Conservation (phyloP, 64 coral and sea anemone genomes). For the Montipora cactus region DNA sequence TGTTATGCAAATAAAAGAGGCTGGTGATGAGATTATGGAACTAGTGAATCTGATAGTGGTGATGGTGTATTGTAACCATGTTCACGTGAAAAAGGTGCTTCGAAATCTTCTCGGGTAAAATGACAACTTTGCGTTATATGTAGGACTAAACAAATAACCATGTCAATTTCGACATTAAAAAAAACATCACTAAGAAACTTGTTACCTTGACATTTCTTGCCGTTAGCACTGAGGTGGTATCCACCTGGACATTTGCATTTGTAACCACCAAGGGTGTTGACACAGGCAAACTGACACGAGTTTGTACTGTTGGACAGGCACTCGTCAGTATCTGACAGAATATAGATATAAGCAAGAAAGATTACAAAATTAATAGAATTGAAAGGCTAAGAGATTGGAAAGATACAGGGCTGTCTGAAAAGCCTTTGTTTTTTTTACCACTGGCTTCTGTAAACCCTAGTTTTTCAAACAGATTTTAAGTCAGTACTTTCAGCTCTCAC, state of each 20-base stretch:
- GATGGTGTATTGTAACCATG: too few species aligned
- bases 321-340: conserved; percentile 76
- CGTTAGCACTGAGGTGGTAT: conserved; percentile 74
- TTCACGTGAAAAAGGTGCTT: too few species aligned
- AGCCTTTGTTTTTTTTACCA: background rate
- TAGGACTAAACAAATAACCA: too few species aligned
- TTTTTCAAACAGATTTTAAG: too few species aligned
- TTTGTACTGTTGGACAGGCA: conserved; percentile 81
- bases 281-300: conserved; percentile 75
- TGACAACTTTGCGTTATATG: too few species aligned
- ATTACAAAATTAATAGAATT: background rate
- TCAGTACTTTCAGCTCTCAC: too few species aligned
- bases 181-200: background rate
- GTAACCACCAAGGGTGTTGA: conserved; percentile 86
- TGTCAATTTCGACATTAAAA: background rate
- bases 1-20: too few species aligned
- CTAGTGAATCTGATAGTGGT: too few species aligned
- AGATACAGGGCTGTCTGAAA: background rate
- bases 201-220: conserved; percentile 82
- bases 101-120: too few species aligned
- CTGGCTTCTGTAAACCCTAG: too few species aligned
- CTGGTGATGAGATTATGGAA: too few species aligned
- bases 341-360: background rate
- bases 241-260: conserved; percentile 80
- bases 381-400: background rate